Evolutionary conservation across 2,113 vertebrate genomes (phyloP).

Genomic region (Ploceus nigricollis): DNA sequence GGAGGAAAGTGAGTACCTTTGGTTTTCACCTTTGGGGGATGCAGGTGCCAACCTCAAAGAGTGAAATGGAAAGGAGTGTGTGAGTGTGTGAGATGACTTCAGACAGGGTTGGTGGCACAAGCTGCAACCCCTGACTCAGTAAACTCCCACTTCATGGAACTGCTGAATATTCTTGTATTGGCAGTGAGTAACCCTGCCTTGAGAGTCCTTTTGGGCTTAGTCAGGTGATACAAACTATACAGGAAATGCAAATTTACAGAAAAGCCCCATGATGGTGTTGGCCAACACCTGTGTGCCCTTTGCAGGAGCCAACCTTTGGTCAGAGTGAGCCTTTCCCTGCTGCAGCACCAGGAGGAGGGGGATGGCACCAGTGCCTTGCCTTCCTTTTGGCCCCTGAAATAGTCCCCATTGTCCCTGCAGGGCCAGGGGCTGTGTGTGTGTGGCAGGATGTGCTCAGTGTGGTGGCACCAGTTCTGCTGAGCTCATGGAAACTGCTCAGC

Average conservation of each 20-base stretch:
- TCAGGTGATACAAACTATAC: background rate
- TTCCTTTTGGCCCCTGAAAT: background rate
- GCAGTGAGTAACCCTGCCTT: background rate
- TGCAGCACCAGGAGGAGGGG: rapidly evolving
- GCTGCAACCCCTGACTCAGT: background rate
- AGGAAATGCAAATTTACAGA: background rate
- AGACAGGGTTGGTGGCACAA: background rate
- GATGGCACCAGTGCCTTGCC: rapidly evolving
- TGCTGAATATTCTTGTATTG: rapidly evolving
- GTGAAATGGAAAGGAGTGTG: background rate
- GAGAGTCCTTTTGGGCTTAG: background rate
- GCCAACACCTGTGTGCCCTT: background rate
- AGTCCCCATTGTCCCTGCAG: rapidly evolving
- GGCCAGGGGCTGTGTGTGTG: background rate
- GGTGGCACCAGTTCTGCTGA: constrained; percentile 2
- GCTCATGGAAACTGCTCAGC: constrained; percentile 41
- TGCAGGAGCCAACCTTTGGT: rapidly evolving
- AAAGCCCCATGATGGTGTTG: rapidly evolving
- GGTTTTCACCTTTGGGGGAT: background rate
- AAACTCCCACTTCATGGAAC: background rate
- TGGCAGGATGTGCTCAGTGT: constrained; percentile 7
- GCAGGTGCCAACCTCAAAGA: background rate
- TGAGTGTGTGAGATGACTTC: rapidly evolving
- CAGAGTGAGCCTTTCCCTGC: background rate
- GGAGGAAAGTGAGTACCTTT: background rate